These are phyloP conservation scores for Poecile montanus DNA, from an alignment of 2,797 vertebrate genomes.

Conservation along the genomic window DNA sequence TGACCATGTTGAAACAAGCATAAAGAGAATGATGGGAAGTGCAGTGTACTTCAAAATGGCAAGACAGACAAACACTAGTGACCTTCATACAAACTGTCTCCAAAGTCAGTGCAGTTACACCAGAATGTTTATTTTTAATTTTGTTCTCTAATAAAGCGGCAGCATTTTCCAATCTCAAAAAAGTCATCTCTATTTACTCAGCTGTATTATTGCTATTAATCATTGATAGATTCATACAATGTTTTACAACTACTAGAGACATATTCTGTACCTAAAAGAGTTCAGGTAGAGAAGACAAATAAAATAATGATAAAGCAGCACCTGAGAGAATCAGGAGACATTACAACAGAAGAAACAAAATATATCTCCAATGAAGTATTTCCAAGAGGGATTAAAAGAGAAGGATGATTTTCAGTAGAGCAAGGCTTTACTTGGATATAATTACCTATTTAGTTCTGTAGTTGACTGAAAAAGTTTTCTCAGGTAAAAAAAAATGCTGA, in stretches of 20 bases:
- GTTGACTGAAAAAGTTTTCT: not conserved
- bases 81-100: conserved; percentile 55
- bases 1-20: conserved; percentile 57
- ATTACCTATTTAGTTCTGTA: not conserved
- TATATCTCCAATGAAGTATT: not conserved
- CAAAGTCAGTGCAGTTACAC: not conserved
- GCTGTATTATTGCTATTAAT: conserved; percentile 54
- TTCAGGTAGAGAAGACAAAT: not conserved
- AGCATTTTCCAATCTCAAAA: conserved; percentile 25
- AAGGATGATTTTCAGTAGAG: not conserved
- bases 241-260: not conserved
- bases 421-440: not conserved
- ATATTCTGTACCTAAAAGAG: not conserved
- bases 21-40: not conserved
- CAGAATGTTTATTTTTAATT: conserved; percentile 67
- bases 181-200: conserved; percentile 56
- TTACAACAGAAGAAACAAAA: not conserved
- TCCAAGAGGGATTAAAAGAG: not conserved
- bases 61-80: conserved; percentile 46
- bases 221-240: conserved; percentile 19
- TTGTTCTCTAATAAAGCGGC: conserved; percentile 47
- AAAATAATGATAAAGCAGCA: not conserved
- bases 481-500: not conserved
- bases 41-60: conserved; percentile 12
- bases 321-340: not conserved